Evolutionary conservation across 2,797 vertebrate species (phyloP), one percentile per base, ranked within the genome.

Genomic region (Macrochelys suwanniensis): DNA sequence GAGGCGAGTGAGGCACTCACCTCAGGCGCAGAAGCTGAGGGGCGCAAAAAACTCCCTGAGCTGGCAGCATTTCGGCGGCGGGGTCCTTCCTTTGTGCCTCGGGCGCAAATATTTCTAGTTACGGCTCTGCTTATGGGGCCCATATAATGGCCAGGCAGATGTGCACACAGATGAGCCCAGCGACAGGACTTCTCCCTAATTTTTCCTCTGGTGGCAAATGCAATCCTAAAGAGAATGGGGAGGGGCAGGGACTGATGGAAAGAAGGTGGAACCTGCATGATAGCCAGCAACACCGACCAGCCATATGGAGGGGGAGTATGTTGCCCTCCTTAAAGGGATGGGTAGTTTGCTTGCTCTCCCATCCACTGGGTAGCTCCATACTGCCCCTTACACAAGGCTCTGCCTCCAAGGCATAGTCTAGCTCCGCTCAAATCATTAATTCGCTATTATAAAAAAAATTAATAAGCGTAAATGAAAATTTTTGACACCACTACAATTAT

Each of bases 161-260:
- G 49, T 87, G 10, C 0, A 0, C 26, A 47, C 74, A 25, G 49
- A 31, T 33, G 31, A 88, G 45, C 49, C 59, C 11, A 0, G 0
- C 3, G 6, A 16, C 59, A 33, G 5, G 1, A 5, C 88, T 90
- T 90, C 33, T 78, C 10, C 65, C 45, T 84, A 61, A 33, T 61
- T 61, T 61, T 33, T 61, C 59, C 31, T 12, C 13, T 61, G 31
- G 33, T 31, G 59, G 59, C 7, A 1, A 71, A 71, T 71, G 68
- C n/a, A 37, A 25, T 56, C 89, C 93, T 84, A 89, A 45, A 80
- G 80, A 84, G 10, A 65, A 5, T 1, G 25, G 6, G 8, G 77
- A 15, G 13, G 19, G 77, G 28, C 15, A 89, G 19, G 54, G 50
- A 23, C 50, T 25, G 21, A 26, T 16, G 54, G 59, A 80, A 28